These are phyloP conservation scores for Pocota personata DNA, from an alignment of 2,888 invertebrate genomes.

Conservation along the genomic window DNA sequence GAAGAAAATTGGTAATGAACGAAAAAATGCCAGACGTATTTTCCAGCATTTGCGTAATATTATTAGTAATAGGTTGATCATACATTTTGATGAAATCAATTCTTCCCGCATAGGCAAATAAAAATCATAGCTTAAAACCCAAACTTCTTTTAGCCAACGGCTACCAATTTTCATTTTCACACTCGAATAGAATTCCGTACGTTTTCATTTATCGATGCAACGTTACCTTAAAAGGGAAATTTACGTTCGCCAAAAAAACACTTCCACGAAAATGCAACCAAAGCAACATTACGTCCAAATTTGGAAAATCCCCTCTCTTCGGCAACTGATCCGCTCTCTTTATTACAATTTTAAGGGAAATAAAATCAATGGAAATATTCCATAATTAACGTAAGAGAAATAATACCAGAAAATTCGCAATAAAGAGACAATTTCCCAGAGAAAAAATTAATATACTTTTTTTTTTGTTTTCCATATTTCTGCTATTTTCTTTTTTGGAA, in stretches of 20 bases:
- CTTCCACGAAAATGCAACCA: conserved; percentile 35
- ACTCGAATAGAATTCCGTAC: conserved; percentile 23
- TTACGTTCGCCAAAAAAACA: not conserved
- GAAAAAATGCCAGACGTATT: too few species aligned
- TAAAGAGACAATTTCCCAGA: not conserved
- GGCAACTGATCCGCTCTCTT: not conserved
- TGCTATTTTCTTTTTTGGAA: conserved; percentile 31
- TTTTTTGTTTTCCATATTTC: conserved; percentile 13
- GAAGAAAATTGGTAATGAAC: too few species aligned
- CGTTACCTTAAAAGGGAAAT: not conserved
- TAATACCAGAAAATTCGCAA: conserved; percentile 4
- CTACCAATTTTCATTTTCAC: too few species aligned
- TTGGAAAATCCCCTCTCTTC: not conserved
- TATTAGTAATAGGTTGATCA: too few species aligned
- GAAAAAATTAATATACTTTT: not conserved
- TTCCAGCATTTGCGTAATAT: too few species aligned
- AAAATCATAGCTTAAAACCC: too few species aligned
- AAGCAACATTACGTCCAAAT: not conserved
- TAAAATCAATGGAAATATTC: conserved; percentile 11
- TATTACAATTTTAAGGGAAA: not conserved
- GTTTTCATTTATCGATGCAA: not conserved
- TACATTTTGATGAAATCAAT: too few species aligned
- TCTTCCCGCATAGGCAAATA: too few species aligned
- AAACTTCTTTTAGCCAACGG: too few species aligned
- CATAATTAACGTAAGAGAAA: not conserved